These are phyloP conservation scores for Argyrosomus japonicus DNA, from an alignment of 2,113 vertebrate genomes.

Conservation along the genomic window DNA sequence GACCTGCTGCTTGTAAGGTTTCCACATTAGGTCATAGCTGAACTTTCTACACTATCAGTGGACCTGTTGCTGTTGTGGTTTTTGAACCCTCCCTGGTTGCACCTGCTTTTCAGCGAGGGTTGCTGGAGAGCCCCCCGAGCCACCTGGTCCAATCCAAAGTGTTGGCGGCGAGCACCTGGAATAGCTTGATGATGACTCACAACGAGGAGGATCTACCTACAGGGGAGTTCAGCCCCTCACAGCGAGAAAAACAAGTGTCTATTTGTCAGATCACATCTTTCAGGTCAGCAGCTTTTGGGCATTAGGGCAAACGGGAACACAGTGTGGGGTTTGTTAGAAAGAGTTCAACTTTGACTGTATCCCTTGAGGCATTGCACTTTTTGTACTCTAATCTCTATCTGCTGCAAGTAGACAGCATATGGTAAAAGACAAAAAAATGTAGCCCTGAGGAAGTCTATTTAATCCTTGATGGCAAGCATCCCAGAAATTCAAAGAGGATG, in stretches of 20 bases:
- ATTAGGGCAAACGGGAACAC: conserved; percentile 47
- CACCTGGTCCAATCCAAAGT: conserved; percentile 50
- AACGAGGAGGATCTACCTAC: conserved; percentile 61
- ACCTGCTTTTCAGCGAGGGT: conserved; percentile 72
- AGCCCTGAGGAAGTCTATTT: conserved; percentile 67
- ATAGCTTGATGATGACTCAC: conserved; percentile 75
- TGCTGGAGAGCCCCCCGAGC: conserved; percentile 52
- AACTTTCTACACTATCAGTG: conserved; percentile 25
- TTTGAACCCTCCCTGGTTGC: conserved; percentile 49
- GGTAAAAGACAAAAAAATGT: conserved; percentile 68
- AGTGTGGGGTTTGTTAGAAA: conserved; percentile 59
- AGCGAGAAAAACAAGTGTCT: conserved; percentile 66
- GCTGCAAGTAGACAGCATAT: conserved; percentile 52
- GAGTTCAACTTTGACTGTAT: conserved; percentile 53
- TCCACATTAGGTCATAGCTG: conserved; percentile 51
- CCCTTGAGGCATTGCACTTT: conserved; percentile 44
- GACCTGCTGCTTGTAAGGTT: conserved; percentile 38
- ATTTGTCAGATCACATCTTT: conserved; percentile 66
- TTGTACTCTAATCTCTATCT: conserved; percentile 49
- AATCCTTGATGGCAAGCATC: conserved; percentile 68
- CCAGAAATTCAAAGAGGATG: conserved; percentile 70
- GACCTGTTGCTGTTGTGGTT: conserved; percentile 35
- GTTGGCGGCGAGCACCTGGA: conserved; percentile 71
- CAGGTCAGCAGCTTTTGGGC: conserved; percentile 67
- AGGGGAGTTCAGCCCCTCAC: conserved; percentile 48